Conservation (phyloP, 2,888 invertebrate species). For the Apomyelois bistriatella region DNA sequence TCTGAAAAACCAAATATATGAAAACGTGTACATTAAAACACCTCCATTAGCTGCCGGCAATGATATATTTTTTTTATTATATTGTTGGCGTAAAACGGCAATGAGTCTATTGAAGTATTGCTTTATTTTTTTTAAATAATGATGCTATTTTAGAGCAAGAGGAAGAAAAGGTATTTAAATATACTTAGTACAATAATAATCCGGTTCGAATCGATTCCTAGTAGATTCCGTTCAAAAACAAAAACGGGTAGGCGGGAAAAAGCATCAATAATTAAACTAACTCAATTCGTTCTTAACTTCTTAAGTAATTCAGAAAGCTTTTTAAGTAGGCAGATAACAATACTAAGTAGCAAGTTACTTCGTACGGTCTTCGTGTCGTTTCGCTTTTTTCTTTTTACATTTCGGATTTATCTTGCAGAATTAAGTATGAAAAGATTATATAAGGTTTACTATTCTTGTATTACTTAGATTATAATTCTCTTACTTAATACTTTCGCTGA, state of each 20-base stretch:
- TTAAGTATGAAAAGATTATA: not conserved
- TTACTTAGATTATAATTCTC: no score
- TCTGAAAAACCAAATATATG: no score
- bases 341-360: constrained; percentile 53
- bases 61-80: no score
- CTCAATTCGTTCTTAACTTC: constrained; percentile 53
- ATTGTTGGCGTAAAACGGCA: no score
- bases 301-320: constrained; percentile 58
- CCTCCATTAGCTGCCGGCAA: no score
- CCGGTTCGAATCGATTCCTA: not conserved
- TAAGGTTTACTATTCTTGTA: not conserved
- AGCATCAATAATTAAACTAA: constrained; percentile 46
- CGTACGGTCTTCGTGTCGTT: constrained; percentile 22
- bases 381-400: constrained; percentile 20
- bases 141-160: no score
- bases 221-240: not conserved
- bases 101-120: no score
- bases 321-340: constrained; percentile 45
- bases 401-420: constrained; percentile 7
- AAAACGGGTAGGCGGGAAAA: constrained; percentile 20
- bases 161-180: no score
- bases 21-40: no score
- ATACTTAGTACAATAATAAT: no score
- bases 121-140: no score
- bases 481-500: no score